Evolutionary conservation across 1,140 invertebrate genomes (phyloP), one percentile per base, ranked within the genome.

Genomic region (Leptinotarsa defecta): DNA sequence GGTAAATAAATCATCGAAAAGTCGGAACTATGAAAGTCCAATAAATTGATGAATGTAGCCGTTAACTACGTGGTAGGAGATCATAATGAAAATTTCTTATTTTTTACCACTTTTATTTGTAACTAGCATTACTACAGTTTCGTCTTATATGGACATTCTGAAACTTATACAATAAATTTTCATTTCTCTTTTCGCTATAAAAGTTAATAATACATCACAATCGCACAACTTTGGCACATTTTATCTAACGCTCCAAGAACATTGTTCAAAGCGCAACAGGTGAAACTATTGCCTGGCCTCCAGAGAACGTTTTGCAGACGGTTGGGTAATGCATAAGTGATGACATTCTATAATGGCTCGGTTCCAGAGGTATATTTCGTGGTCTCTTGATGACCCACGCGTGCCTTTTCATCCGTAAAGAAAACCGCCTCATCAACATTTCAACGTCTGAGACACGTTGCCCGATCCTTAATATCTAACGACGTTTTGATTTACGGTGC

Each of bases 401-500:
- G 70, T 61, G 43, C 43, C 48, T 19, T 71, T 71, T 68, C 67
- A 19, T 19, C 52, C 57, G 48, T 71, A 62, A 71, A 71, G 70
- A 62, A 70, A 27, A 71, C 70, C 49, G 17, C 57, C 70, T 71
- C 70, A 71, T 71, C 20, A 71, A 71, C 70, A 71, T 71, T 71
- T 71, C 70, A 71, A 27, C 70, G 52, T 15, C 22, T 24, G 24
- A 62, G 27, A 71, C 49, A n/a, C 22, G 52, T 57, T 17, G 49
- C 17, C 3, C 48, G 34, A 62, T 15, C 22, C 19, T 17, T 52
- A 61, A 71, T 62, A 49, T 62, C 22, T 71, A 71, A 27, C n/a
- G 57, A 62, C 57, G 61, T 62, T 71, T 71, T 71, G 70, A 71
- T 71, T 71, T 71, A 49, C 27, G 49, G 13, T 24, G 27, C 52